These are phyloP conservation scores for Pyrrhia umbra DNA, from an alignment of 2,888 invertebrate species.

Conservation along the genomic window DNA sequence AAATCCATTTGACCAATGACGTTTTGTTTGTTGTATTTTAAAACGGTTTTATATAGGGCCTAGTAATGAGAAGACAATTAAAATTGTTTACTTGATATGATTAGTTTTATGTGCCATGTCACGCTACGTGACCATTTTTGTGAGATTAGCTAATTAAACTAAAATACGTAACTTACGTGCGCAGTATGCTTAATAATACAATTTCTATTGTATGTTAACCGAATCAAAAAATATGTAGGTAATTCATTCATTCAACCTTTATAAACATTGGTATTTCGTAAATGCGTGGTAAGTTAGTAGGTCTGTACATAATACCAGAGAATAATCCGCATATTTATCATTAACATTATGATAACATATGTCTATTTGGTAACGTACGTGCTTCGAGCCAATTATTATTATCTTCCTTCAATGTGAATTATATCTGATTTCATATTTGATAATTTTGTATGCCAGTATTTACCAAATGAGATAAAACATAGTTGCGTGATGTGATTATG, in stretches of 20 bases:
- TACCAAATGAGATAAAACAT: neutral
- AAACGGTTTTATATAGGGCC: neutral
- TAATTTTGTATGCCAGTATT: neutral
- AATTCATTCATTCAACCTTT: slow-evolving; percentile 31
- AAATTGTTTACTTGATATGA: neutral
- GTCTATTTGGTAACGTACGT: slow-evolving; percentile 16
- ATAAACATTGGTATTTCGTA: slow-evolving; percentile 23
- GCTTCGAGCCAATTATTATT: slow-evolving; percentile 36
- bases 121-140: slow-evolving; percentile 21
- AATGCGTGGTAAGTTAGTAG: slow-evolving; percentile 7
- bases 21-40: neutral
- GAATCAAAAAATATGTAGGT: slow-evolving; percentile 33
- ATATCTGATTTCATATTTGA: slow-evolving; percentile 26
- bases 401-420: slow-evolving; percentile 35
- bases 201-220: slow-evolving; percentile 50
- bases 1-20: too few species aligned
- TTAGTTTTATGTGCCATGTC: slow-evolving; percentile 23
- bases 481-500: neutral
- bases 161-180: neutral
- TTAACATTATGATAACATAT: slow-evolving; percentile 33
- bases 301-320: neutral
- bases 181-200: slow-evolving; percentile 17
- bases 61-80: neutral
- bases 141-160: slow-evolving; percentile 30
- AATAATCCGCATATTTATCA: slow-evolving; percentile 18